A percentile compares a stretch with the other conserved stretches of the same genome.
Conservation (phyloP, 2,113 vertebrate genomes). For the Chinchilla lanigera region DNA sequence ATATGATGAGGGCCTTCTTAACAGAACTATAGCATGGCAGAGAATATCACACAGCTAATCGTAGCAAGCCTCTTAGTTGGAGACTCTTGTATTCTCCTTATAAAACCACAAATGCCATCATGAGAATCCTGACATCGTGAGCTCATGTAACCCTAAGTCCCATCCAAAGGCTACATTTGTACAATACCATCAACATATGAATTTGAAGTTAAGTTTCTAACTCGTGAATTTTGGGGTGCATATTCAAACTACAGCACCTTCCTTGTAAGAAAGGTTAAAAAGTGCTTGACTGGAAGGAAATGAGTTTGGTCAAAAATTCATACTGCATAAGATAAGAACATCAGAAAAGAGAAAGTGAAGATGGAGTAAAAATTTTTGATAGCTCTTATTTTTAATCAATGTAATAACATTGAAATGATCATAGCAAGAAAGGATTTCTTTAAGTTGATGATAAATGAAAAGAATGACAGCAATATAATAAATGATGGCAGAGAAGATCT, state of each 20-base stretch:
- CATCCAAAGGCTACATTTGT: background rate
- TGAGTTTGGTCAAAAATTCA: background rate
- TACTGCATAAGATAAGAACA: background rate
- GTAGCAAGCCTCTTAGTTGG: too few relatives aligned
- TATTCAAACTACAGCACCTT: background rate
- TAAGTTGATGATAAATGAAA: background rate
- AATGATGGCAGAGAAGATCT: background rate
- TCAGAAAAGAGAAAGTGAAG: background rate
- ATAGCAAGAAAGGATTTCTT: background rate
- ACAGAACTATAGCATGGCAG: background rate
- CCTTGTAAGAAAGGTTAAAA: background rate
- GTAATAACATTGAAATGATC: background rate
- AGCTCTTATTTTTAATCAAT: background rate
- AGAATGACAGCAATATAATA: background rate
- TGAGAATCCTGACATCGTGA: background rate
- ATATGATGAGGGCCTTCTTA: background rate
- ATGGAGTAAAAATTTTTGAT: background rate
- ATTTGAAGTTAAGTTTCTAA: background rate
- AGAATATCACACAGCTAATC: background rate
- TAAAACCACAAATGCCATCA: background rate
- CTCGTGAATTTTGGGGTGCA: background rate
- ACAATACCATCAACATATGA: background rate
- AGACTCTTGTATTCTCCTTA: background rate
- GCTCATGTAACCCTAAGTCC: background rate
- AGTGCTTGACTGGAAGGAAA: background rate